Conservation (phyloP, 2,113 vertebrate genomes). For the Paramisgurnus dabryanus region DNA sequence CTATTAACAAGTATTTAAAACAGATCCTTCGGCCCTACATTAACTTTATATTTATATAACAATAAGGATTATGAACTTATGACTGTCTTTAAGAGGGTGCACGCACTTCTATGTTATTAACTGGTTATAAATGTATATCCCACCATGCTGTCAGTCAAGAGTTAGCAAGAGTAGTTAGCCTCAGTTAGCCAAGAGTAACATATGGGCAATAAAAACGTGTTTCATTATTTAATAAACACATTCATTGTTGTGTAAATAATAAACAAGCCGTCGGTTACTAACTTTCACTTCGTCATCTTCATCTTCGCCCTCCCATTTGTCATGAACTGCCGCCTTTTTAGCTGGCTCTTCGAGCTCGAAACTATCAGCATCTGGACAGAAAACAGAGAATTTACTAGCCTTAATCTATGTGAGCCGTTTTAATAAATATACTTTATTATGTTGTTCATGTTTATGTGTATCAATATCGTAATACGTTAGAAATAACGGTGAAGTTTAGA, state of each 20-base stretch:
- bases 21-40: no score
- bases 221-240: not conserved
- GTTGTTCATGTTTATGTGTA: not conserved
- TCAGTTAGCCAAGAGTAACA: not conserved
- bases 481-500: not conserved
- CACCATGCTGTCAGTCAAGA: not conserved
- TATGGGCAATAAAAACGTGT: not conserved
- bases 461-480: not conserved
- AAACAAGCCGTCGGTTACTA: conserved; percentile 29
- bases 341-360: conserved; percentile 72
- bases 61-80: not conserved
- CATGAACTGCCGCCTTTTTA: conserved; percentile 59
- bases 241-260: not conserved
- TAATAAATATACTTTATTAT: not conserved
- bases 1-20: no score
- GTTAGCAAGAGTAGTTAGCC: conserved; percentile 21
- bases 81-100: not conserved
- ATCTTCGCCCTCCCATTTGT: conserved; percentile 85
- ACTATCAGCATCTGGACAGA: conserved; percentile 71
- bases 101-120: not conserved
- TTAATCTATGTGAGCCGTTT: not conserved
- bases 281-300: conserved; percentile 85
- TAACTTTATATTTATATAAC: no score
- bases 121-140: no score
- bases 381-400: not conserved